phyloP scores from a whole-genome alignment of 2,113 vertebrate species.

The Marmota flaviventris region DNA sequence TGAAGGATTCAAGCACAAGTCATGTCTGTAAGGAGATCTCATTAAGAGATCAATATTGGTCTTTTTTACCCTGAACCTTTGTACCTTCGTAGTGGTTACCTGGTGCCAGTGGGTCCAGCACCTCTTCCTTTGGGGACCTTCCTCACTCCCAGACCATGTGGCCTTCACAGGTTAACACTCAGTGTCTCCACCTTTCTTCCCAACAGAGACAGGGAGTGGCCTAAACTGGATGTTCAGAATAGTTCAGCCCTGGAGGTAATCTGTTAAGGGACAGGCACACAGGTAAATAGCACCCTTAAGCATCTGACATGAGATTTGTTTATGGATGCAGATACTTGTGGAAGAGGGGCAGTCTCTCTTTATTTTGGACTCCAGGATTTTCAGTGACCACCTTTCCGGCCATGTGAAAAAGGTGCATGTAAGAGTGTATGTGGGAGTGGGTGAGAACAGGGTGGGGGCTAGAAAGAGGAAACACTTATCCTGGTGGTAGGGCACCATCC shows the following conservation, averaged over 20 bases:
- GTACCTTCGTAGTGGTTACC: neutral
- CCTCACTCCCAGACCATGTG: neutral
- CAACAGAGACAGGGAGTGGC: neutral
- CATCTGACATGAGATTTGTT: neutral
- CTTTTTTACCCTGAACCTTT: neutral
- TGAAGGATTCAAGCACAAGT: neutral
- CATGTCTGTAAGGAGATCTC: neutral
- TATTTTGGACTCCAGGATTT: neutral
- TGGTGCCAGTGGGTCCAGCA: neutral
- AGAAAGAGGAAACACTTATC: neutral
- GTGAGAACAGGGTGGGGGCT: neutral
- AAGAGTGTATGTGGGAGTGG: neutral
- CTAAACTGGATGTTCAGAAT: neutral
- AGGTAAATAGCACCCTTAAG: neutral
- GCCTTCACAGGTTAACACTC: neutral
- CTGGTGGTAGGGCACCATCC: neutral
- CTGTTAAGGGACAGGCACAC: neutral
- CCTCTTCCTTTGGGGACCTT: neutral
- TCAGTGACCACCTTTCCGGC: neutral
- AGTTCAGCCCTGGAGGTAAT: neutral
- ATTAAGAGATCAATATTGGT: neutral
- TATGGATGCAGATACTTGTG: neutral
- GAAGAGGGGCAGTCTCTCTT: neutral
- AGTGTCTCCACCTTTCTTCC: neutral
- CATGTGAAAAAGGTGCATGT: neutral